Evolutionary conservation across 1,140 invertebrate genomes (phyloP), one percentile per base, ranked within the genome.

Genomic region (Coelopa frigida): DNA sequence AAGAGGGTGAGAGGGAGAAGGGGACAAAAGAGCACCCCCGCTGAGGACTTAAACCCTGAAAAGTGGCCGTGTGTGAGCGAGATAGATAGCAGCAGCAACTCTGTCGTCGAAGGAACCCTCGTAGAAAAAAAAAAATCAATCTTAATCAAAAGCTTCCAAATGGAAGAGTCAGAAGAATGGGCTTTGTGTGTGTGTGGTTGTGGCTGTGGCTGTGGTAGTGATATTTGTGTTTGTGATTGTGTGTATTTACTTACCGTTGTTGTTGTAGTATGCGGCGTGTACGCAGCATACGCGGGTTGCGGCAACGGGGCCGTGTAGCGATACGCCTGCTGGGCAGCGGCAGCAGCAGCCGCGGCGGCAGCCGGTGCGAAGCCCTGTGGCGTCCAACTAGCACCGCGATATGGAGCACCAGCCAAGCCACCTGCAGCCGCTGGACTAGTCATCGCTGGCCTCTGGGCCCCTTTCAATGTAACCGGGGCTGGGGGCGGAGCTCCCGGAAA

Each of bases 401-500:
- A 70, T 23, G 59, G 66, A 22, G 66, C 61, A 44, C 65, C 62
- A 41, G 66, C 59, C 42, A 56, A 55, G 54, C 63, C 66, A 56
- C 59, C 63, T 45, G 64, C 64, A 53, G 66, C 66, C 49, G 66
- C 65, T 58, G 67, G 66, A 55, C 67, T 70, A 48, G 67, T 67
- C 67, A 70, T 70, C 48, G 57, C 59, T 46, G 61, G 64, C 51
- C 61, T 57, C 47, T 61, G 65, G 33, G 55, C 54, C 49, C 65
- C 61, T 56, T 69, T 69, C 36, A 69, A 54, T 46, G 61, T 52
- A 48, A 64, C 54, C 50, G 63, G 61, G 46, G 64, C 55, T 57
- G 55, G 62, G 18, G 62, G 57, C 53, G 61, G 58, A 50, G 61
- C 58, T 44, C 59, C 59, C 46, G 58, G 58, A 40, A 65, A 68